Base-by-base conservation (phyloP, 2,113 vertebrate species). In the Grus americana region DNA sequence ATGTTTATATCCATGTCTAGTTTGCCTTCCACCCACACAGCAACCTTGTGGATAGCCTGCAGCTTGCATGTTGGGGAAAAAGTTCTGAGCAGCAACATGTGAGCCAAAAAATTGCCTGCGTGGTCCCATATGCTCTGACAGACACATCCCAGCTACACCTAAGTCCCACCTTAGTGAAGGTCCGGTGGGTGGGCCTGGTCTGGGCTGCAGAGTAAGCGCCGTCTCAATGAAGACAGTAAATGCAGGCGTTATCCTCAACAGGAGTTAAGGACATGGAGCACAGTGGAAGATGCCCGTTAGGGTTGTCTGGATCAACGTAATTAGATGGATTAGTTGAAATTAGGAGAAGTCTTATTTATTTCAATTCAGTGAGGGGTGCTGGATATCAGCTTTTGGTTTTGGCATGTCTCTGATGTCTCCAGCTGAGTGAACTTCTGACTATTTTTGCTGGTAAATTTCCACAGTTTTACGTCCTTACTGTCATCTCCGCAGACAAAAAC, bases 371-470 rank as follows among this genome's bases (percentile, higher is more conserved):
- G 34, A 93, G 46, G 5, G 19, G 12, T 75, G 22, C 32, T 91
- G 58, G 12, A 44, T 88, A 65, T 68, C 65, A 89, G 52, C 26
- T 84, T 87, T 92, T 66, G 32, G 11, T 11, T 89, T 94, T 89
- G 52, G 19, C 24, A 6, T 16, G 6, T 72, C 54, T 79, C 73
- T 89, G 42, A 49, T 27, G 6, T 58, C 62, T 89, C 36, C 86
- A 93, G 20, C 44, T 79, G 76, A 73, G 46, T 72, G 83, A 95
- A 92, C 22, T 78, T 86, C n/a, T 86, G 68, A 67, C 44, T 26
- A 46, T 71, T 88, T 92, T 68, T 61, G 3, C 73, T 78, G 21
- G 66, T 91, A 75, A 67, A 85, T 87, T 95, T 92, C 86, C 62
- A 52, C 32, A 54, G 22, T 61, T 88, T 91, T 84, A 42, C 3